Evolutionary conservation across 2,888 invertebrate species (phyloP), one percentile per base, ranked within the genome.

Genomic region (Phrixothrix hirtus): DNA sequence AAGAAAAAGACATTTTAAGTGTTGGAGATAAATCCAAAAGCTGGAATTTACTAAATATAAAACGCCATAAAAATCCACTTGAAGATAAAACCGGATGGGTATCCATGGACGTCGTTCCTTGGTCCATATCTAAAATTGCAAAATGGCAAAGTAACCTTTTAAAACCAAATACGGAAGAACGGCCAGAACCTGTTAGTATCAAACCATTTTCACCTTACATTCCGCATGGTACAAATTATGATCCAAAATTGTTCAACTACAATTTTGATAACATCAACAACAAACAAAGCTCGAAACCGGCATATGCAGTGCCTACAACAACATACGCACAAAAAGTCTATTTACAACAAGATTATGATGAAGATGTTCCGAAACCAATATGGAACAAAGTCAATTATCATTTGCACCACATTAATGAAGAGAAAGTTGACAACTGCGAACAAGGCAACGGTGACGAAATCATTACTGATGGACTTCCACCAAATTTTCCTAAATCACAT

Each of bases 41-140:
- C 45, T 71, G 82, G 82, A 80, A 81, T 69, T 69, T 79, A 57
- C 52, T 82, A 16, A 79, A 81, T 70, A 75, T 66, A 2, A 62
- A 79, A 6, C 79, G 79, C 65, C 79, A 79, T 62, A 80, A 81
- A 54, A 79, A 82, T 53, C 83, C 85, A 0, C 83, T 79, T 57
- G 85, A 88, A 48, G 85, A 88, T 58, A 83, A 84, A 64, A 85
- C 85, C 46, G 88, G 88, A 1, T 89, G 89, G 89, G 87, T 89
- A 0, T 84, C 86, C 1, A 72, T 89, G 45, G 89, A 89, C 59
- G 88, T 85, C 2, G 82, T 89, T 2, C 88, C 89, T 0, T 89
- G 89, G 89, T 88, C 88, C 0, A 82, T 86, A 7, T 88, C 88
- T 61, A 88, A 89, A 75, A 85, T 89, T 57, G 87, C 88, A 1